These are phyloP conservation scores for Hybos culiciformis DNA, from an alignment of 2,888 invertebrate species.

Conservation along the genomic window DNA sequence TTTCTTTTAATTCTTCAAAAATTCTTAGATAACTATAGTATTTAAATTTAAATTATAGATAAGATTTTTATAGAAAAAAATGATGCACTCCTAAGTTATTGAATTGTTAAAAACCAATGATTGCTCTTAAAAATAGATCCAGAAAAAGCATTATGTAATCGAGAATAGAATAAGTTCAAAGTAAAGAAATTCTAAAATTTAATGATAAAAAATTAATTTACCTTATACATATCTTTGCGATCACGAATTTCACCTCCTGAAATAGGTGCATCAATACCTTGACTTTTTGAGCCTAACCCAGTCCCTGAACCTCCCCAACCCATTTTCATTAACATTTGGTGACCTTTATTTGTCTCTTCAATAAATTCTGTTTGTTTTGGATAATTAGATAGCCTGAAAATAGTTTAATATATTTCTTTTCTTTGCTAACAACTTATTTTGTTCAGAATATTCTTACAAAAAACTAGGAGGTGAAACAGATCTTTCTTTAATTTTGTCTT, in stretches of 20 bases:
- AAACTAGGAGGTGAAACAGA: slow-evolving; percentile 55
- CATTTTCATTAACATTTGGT: slow-evolving; percentile 95
- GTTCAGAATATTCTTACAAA: slow-evolving; percentile 41
- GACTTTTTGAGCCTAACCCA: slow-evolving; percentile 86
- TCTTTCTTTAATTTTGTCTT: slow-evolving; percentile 37
- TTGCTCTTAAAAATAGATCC: too few species aligned
- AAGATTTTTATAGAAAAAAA: too few species aligned
- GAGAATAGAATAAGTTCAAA: too few species aligned
- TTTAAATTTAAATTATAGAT: too few species aligned
- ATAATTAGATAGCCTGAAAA: slow-evolving; percentile 27
- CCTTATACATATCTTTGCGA: slow-evolving; percentile 79
- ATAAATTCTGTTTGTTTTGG: slow-evolving; percentile 45
- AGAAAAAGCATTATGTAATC: too few species aligned
- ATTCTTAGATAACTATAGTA: too few species aligned
- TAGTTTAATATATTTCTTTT: slow-evolving; percentile 20
- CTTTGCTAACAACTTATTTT: slow-evolving; percentile 2
- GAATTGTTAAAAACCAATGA: too few species aligned
- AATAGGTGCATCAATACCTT: slow-evolving; percentile 91
- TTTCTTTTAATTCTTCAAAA: too few species aligned
- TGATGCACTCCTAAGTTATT: too few species aligned
- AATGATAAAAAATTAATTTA: slow-evolving; percentile 18
- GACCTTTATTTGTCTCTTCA: slow-evolving; percentile 88
- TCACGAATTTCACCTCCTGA: slow-evolving; percentile 83
- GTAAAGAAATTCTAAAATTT: not conserved
- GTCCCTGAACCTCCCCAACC: slow-evolving; percentile 85